Evolutionary conservation across 2,113 vertebrate genomes (phyloP), one percentile per base, ranked within the genome.

Genomic region (Indri indri): DNA sequence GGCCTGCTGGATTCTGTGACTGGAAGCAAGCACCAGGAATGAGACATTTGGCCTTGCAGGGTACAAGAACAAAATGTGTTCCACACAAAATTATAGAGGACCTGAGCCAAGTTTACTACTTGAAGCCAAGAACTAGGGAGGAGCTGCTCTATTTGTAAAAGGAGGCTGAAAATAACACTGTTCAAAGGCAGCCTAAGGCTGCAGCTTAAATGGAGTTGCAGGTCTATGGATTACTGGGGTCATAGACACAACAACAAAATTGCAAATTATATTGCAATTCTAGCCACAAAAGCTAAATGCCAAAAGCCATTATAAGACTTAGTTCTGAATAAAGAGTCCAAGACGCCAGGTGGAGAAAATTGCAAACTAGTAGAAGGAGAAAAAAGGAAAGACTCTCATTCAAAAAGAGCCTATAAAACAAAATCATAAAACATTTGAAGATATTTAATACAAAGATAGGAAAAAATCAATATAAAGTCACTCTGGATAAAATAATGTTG

Each of bases 11-110:
- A 94, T 52, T 50, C 45, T 73, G 18, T 94, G 74, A 90, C 13
- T 90, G 68, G 66, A 95, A 96, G 77, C 63, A 91, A 94, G 37
- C 61, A 87, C 40, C 50, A 10, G 5, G 88, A 97, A 74, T 59
- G 45, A 97, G 83, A 61, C 68, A 94, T 79, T 86, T 92, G 88
- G 96, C 84, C 79, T 42, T 73, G 32, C 16, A 91, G 91, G 91
- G 59, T 73, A 94, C 73, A 94, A 40, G 73, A 97, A 94, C 68
- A 97, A 97, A 97, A 95, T 96, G 82, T 91, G 90, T 97, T 95
- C 77, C 83, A 90, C 77, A 91, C 77, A 97, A 81, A 97, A 97
- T 90, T 97, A 90, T 61, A 90, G 89, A 70, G 23, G 47, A n/a
- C 34, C 47, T 90, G 80, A 97, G 93, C 95, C 96, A 97, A 91